These are phyloP conservation scores for Eudiplozoon nipponicum DNA, from an alignment of 2,888 invertebrate genomes.

Conservation along the genomic window DNA sequence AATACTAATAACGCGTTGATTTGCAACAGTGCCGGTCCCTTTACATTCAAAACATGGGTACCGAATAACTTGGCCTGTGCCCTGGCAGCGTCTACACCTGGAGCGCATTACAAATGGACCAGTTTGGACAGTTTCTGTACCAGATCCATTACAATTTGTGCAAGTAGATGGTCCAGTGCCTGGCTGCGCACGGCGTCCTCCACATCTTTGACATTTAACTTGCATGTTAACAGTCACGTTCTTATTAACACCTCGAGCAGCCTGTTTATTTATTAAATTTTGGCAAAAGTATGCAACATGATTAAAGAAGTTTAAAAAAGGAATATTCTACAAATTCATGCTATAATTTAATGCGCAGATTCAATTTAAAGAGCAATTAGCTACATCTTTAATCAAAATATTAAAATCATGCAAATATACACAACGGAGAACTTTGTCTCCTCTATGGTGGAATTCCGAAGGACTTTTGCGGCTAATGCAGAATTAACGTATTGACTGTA, in stretches of 20 bases:
- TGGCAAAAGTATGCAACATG: no score
- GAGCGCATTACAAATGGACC: constrained; percentile 87
- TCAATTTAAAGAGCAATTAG: no score
- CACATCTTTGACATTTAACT: constrained; percentile 60
- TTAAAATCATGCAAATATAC: no score
- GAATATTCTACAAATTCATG: no score
- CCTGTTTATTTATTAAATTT: no score
- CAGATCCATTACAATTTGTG: constrained; percentile 68
- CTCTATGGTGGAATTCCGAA: no score
- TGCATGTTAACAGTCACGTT: constrained; percentile 51
- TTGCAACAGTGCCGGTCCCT: constrained; percentile 60
- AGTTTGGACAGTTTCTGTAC: constrained; percentile 37
- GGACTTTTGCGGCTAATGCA: no score
- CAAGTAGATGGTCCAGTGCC: constrained; percentile 66
- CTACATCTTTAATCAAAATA: no score
- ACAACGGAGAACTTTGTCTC: no score
- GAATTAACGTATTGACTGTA: no score
- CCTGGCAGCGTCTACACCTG: constrained; percentile 43
- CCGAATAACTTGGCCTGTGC: constrained; percentile 47
- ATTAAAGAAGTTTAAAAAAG: no score
- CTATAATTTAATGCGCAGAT: no score
- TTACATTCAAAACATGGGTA: constrained; percentile 62
- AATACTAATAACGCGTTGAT: constrained; percentile 53
- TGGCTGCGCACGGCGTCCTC: constrained; percentile 48
- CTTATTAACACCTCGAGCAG: neutral